A percentile compares a stretch with the other conserved stretches of the same genome.
Conservation (phyloP, 2,888 invertebrate species). For the Drosophila prolongata region DNA sequence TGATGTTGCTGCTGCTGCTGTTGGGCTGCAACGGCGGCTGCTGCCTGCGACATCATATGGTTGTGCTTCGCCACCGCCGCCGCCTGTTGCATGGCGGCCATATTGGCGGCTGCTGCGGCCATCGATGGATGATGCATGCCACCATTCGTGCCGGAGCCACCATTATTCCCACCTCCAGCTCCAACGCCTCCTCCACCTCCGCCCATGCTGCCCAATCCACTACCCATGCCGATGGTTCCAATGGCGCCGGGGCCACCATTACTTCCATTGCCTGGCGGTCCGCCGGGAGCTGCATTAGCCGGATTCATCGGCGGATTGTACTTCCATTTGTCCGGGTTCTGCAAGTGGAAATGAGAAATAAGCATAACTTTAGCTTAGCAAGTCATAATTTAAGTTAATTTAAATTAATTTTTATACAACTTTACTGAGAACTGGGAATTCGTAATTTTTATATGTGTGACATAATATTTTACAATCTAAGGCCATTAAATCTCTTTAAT, state of each 20-base stretch:
- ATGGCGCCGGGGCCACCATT: slow-evolving; percentile 84
- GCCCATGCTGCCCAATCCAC: slow-evolving; percentile 81
- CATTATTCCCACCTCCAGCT: slow-evolving; percentile 30
- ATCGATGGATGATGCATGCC: slow-evolving; percentile 82
- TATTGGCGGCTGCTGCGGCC: slow-evolving; percentile 81
- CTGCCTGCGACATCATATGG: slow-evolving; percentile 83
- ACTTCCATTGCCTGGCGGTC: slow-evolving; percentile 83
- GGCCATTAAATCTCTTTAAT: too few relatives aligned
- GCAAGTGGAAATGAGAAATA: slow-evolving; percentile 80
- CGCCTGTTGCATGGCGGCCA: slow-evolving; percentile 83
- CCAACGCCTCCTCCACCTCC: slow-evolving; percentile 75
- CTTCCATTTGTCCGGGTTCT: slow-evolving; percentile 95
- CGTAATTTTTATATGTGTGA: too few relatives aligned
- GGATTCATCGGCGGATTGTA: slow-evolving; percentile 87
- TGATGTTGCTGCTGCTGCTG: slow-evolving; percentile 86
- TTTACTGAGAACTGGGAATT: too few relatives aligned
- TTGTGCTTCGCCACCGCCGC: slow-evolving; percentile 82
- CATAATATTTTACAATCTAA: too few relatives aligned
- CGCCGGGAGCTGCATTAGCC: slow-evolving; percentile 85
- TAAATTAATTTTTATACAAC: too few relatives aligned
- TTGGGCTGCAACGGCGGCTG: slow-evolving; percentile 77
- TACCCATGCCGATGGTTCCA: slow-evolving; percentile 84
- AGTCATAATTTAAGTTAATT: too few relatives aligned
- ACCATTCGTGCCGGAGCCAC: slow-evolving; percentile 81
- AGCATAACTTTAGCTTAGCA: too few relatives aligned